Percentiles rank a stretch among this genome's conserved stretches.
Evolutionary conservation across 2,888 invertebrate species (phyloP).

Genomic region (Chrysomela aeneicollis): DNA sequence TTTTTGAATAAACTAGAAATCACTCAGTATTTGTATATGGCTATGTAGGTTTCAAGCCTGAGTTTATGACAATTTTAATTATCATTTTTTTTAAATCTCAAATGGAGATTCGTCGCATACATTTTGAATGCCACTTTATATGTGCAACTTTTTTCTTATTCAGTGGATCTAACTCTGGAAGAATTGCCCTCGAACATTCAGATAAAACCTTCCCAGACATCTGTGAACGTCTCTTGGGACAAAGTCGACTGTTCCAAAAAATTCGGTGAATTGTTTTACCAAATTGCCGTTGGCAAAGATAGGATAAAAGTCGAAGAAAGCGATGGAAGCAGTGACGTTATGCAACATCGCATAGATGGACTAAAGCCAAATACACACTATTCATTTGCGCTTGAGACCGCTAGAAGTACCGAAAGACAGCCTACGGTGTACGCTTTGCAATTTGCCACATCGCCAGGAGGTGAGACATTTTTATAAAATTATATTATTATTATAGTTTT

Average conservation of each 20-base stretch:
- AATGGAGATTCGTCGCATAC: no score
- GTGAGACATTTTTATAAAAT: slow-evolving; percentile 40
- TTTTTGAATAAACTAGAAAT: no score
- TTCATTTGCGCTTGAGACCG: slow-evolving; percentile 48
- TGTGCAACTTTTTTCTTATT: slow-evolving; percentile 17
- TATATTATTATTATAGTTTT: no score
- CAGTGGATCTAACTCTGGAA: slow-evolving; percentile 49
- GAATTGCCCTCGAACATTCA: slow-evolving; percentile 52
- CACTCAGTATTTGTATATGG: no score
- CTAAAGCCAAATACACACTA: slow-evolving; percentile 52
- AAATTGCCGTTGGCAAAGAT: slow-evolving; percentile 43
- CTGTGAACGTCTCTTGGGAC: slow-evolving; percentile 52
- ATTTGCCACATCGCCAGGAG: slow-evolving; percentile 53
- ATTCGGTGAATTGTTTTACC: slow-evolving; percentile 51
- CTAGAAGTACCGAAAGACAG: slow-evolving; percentile 46
- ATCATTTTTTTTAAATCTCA: no score
- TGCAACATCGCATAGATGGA: slow-evolving; percentile 45
- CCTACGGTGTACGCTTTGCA: slow-evolving; percentile 39
- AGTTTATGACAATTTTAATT: no score
- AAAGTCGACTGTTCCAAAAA: slow-evolving; percentile 46
- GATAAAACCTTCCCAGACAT: slow-evolving; percentile 45
- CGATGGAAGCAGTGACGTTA: slow-evolving; percentile 43
- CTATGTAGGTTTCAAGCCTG: no score
- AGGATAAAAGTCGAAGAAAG: slow-evolving; percentile 39
- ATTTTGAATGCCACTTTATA: no score